phyloP scores from a whole-genome alignment of 2,888 invertebrate species.

The Fabriciana adippe region DNA sequence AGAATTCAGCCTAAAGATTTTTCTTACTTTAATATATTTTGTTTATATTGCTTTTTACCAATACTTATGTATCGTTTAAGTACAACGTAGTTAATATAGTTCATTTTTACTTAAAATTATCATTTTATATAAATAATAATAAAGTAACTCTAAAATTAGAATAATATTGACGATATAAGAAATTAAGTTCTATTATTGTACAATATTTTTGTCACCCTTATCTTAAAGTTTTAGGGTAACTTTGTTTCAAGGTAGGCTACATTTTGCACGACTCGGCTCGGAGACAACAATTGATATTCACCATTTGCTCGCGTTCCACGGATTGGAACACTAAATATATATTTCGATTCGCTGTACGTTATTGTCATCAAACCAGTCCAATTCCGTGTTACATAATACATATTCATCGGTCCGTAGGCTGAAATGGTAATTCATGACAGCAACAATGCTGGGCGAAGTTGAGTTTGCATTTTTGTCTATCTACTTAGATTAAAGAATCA shows the following conservation, averaged over 20 bases:
- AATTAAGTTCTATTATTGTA: too few species aligned
- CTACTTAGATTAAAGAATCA: background rate
- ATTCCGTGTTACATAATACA: slow-evolving; percentile 62
- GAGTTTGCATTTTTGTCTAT: slow-evolving; percentile 72
- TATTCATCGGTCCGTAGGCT: slow-evolving; percentile 73
- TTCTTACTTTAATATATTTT: too few species aligned
- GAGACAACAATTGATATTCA: slow-evolving; percentile 27
- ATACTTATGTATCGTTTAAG: too few species aligned
- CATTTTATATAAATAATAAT: too few species aligned
- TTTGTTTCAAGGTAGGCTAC: slow-evolving; percentile 14
- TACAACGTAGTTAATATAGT: too few species aligned
- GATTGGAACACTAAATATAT: slow-evolving; percentile 38
- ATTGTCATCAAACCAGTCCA: slow-evolving; percentile 62
- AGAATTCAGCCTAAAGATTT: too few species aligned
- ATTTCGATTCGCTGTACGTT: slow-evolving; percentile 44
- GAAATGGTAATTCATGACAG: slow-evolving; percentile 77
- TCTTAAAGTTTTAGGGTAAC: slow-evolving; percentile 14
- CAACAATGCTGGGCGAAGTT: slow-evolving; percentile 58
- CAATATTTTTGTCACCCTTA: too few species aligned
- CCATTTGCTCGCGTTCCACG: slow-evolving; percentile 25
- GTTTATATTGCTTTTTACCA: too few species aligned
- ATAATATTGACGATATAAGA: too few species aligned
- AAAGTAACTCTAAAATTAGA: too few species aligned
- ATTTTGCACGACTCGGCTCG: slow-evolving; percentile 6
- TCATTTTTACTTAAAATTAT: too few species aligned